Percentiles rank a stretch among this genome's conserved stretches.
Conservation (phyloP, 1,140 invertebrate species). For the Pachypeltis micranthus region DNA sequence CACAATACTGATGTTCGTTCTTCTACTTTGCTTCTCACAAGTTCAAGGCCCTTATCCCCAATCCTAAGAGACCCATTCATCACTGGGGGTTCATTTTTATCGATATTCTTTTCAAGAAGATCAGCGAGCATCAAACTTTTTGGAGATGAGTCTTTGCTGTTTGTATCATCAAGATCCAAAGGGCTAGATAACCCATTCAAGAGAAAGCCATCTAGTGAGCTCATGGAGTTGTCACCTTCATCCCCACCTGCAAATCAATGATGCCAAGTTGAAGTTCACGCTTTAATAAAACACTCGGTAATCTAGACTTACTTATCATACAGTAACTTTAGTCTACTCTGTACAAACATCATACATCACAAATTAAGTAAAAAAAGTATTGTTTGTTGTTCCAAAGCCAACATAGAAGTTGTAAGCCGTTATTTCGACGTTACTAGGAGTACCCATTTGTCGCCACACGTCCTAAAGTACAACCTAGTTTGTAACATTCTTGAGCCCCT, state of each 20-base stretch:
- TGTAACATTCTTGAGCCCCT: no score
- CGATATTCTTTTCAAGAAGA: conserved; percentile 50
- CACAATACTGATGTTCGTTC: not conserved
- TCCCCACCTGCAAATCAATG: conserved; percentile 29
- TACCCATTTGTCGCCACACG: no score
- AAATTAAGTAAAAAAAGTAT: no score
- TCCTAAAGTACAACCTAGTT: no score
- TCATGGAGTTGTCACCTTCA: conserved; percentile 47
- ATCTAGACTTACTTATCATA: no score
- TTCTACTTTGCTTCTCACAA: conserved; percentile 32
- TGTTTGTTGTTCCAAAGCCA: no score
- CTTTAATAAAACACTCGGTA: no score
- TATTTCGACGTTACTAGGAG: no score
- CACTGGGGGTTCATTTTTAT: conserved; percentile 42
- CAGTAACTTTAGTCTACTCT: no score
- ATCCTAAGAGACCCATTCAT: conserved; percentile 48
- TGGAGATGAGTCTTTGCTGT: conserved; percentile 22
- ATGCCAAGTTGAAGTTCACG: no score
- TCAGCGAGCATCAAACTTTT: conserved; percentile 46
- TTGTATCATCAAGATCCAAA: conserved; percentile 39
- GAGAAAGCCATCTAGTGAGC: conserved; percentile 49
- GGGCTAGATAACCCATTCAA: conserved; percentile 44
- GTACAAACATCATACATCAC: no score
- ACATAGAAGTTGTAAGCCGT: no score
- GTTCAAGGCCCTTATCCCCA: conserved; percentile 46